phyloP scores from a whole-genome alignment of 2,113 vertebrate species.

The Taxidea taxus region DNA sequence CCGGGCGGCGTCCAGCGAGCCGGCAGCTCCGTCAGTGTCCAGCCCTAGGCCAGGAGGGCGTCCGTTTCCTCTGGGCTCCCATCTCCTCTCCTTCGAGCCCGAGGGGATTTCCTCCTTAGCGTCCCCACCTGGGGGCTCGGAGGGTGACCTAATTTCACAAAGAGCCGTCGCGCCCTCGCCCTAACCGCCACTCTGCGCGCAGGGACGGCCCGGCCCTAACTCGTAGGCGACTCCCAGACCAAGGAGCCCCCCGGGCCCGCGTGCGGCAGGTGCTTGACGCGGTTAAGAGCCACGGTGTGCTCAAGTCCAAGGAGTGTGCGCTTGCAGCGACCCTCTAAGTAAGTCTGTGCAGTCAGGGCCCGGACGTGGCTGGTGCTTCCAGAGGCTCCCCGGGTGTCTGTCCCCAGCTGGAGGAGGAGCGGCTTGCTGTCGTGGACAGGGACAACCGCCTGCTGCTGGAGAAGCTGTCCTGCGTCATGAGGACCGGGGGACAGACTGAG shows the following conservation, averaged over 20 bases:
- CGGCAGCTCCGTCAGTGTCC: rapidly evolving
- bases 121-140: neutral
- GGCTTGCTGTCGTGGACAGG: conserved; percentile 74
- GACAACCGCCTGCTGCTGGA: conserved; percentile 83
- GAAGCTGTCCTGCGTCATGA: conserved; percentile 83
- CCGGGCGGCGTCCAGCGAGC: rapidly evolving
- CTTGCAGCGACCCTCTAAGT: too few relatives aligned
- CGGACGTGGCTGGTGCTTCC: neutral
- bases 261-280: neutral
- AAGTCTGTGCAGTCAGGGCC: rapidly evolving
- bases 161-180: too few relatives aligned
- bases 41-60: neutral
- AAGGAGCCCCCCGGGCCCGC: rapidly evolving
- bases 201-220: too few relatives aligned
- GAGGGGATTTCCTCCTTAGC: neutral
- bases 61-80: neutral
- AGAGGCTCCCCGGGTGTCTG: neutral
- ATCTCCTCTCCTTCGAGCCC: too few relatives aligned
- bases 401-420: conserved; percentile 80
- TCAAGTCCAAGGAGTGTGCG: neutral
- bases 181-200: too few relatives aligned
- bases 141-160: neutral
- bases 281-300: rapidly evolving
- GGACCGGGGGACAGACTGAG: conserved; percentile 76
- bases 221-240: neutral